phyloP scores from a whole-genome alignment of 2,113 vertebrate species.

The Hemicordylus capensis region DNA sequence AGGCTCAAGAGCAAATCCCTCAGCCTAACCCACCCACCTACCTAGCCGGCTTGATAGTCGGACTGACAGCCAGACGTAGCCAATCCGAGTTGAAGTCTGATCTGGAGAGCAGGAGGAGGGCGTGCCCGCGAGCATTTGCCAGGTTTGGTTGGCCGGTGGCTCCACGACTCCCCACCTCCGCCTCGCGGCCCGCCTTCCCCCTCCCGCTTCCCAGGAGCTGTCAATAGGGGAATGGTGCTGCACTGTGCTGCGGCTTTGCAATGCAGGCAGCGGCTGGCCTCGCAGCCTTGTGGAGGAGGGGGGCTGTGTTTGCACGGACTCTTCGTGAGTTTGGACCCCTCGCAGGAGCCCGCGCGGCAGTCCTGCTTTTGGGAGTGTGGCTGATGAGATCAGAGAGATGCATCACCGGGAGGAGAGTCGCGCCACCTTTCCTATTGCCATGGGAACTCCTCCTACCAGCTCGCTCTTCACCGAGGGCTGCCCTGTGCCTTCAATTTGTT shows the following conservation, averaged over 20 bases:
- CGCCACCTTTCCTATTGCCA: constrained; percentile 19
- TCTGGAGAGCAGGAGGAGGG: constrained; percentile 27
- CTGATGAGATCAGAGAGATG: neutral
- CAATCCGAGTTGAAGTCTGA: constrained; percentile 35
- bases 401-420: neutral
- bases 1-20: constrained; percentile 43
- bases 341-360: neutral
- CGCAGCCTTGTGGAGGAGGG: neutral
- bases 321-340: neutral
- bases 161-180: neutral
- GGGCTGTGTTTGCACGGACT: neutral
- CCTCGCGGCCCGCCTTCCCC: neutral
- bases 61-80: constrained; percentile 43
- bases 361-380: neutral
- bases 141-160: constrained; percentile 70
- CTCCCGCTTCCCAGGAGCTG: constrained; percentile 41
- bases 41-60: constrained; percentile 4
- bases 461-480: neutral
- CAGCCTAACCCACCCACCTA: constrained; percentile 65
- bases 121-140: constrained; percentile 9
- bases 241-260: constrained; percentile 20
- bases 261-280: constrained; percentile 11
- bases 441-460: constrained; percentile 25
- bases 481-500: neutral
- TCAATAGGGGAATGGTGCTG: constrained; percentile 35